phyloP scores from a whole-genome alignment of 53 echinoderm and acorn worm genomes.

The Mesocentrotus franciscanus region DNA sequence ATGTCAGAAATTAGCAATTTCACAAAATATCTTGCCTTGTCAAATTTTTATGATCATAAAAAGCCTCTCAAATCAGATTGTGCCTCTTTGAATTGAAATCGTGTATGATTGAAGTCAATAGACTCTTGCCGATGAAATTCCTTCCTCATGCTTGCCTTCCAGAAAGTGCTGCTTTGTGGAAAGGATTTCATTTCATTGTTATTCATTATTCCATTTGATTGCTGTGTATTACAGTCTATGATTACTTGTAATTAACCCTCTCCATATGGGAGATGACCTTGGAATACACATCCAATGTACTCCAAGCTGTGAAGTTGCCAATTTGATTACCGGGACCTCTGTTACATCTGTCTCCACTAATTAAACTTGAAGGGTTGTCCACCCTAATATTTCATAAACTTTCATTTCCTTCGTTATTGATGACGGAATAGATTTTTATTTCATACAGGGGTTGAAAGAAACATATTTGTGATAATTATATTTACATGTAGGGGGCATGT shows the following conservation, averaged over 20 bases:
- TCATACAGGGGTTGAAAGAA: no score
- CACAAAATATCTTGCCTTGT: no score
- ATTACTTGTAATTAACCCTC: slow-evolving; percentile 24
- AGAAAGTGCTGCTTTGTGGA: background rate
- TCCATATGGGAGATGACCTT: background rate
- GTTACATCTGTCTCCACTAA: background rate
- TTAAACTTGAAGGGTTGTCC: no score
- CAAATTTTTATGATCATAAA: no score
- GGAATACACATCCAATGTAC: background rate
- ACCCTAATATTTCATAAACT: no score
- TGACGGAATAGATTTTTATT: no score
- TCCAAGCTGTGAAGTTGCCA: background rate
- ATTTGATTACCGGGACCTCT: background rate
- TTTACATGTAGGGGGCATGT: no score
- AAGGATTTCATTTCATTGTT: background rate
- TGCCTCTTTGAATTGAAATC: no score
- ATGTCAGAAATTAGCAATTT: no score
- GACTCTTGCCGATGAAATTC: background rate
- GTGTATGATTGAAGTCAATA: background rate
- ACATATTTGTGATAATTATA: no score
- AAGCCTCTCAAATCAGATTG: no score
- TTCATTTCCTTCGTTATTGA: no score
- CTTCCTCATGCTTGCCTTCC: background rate
- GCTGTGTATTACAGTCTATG: background rate
- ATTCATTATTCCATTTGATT: slow-evolving; percentile 5